phyloP scores from a whole-genome alignment of 2,113 vertebrate species.

The Empidonax traillii region DNA sequence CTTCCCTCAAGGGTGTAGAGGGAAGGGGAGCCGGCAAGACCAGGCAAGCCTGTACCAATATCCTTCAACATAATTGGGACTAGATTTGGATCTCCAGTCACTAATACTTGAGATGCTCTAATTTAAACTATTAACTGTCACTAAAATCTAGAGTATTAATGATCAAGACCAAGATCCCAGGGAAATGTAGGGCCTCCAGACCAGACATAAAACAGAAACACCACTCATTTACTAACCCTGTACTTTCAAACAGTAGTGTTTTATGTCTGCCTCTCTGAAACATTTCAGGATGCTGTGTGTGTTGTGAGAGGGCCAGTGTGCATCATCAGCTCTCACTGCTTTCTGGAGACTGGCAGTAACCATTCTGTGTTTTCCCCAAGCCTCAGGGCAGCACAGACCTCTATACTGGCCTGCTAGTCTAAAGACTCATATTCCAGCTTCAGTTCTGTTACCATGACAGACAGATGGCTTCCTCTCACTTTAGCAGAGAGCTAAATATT shows the following conservation, averaged over 20 bases:
- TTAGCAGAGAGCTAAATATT: background rate
- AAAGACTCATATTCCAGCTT: background rate
- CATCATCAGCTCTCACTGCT: background rate
- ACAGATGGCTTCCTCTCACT: background rate
- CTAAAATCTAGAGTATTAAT: background rate
- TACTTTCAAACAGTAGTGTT: background rate
- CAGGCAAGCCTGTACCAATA: background rate
- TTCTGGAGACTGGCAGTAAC: background rate
- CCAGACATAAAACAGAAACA: background rate
- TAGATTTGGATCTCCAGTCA: background rate
- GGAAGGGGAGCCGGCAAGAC: background rate
- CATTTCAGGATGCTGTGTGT: rapidly evolving
- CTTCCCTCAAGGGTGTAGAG: rapidly evolving
- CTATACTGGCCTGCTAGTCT: too few species aligned
- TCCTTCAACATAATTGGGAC: background rate
- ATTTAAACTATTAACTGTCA: background rate
- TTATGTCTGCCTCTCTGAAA: background rate
- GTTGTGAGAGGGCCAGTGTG: rapidly evolving
- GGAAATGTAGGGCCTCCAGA: background rate
- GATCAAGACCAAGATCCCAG: background rate
- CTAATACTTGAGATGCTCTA: background rate
- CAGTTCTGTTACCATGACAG: background rate
- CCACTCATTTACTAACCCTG: background rate
- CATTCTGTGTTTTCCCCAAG: background rate
- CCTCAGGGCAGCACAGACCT: background rate